Percentiles rank a stretch among this genome's conserved stretches.
These are phyloP conservation scores for Synergus umbraculus DNA, from an alignment of 2,888 invertebrate genomes.

Conservation along the genomic window DNA sequence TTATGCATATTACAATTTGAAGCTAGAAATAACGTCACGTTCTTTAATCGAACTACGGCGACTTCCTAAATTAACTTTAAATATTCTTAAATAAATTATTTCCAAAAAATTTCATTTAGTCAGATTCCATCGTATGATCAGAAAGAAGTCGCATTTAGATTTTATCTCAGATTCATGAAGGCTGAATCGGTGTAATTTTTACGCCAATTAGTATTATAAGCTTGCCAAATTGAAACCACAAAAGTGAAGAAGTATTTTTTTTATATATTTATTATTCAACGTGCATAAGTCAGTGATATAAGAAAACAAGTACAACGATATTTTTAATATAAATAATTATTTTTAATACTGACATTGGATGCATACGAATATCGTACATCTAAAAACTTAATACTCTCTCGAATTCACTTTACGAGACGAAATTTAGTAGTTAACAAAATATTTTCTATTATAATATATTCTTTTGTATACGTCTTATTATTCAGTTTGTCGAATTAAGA, in stretches of 20 bases:
- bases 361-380: background rate
- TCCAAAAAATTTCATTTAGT: conserved; percentile 13
- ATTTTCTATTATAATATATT: background rate
- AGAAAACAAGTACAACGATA: background rate
- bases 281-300: background rate
- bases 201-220: background rate
- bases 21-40: background rate
- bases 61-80: background rate
- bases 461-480: conserved; percentile 1
- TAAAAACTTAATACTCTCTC: background rate
- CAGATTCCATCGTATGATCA: background rate
- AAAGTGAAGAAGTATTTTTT: background rate
- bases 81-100: background rate
- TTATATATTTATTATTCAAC: background rate
- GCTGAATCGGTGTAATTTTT: background rate
- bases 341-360: conserved; percentile 2
- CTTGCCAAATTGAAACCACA: background rate
- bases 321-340: conserved; percentile 9
- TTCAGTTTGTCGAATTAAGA: background rate
- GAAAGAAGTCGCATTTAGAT: background rate
- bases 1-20: background rate
- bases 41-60: background rate
- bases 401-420: background rate
- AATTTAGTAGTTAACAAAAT: background rate
- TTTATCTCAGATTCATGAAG: background rate